Base-by-base conservation (phyloP, 2,113 vertebrate species). In the Serinus canaria region DNA sequence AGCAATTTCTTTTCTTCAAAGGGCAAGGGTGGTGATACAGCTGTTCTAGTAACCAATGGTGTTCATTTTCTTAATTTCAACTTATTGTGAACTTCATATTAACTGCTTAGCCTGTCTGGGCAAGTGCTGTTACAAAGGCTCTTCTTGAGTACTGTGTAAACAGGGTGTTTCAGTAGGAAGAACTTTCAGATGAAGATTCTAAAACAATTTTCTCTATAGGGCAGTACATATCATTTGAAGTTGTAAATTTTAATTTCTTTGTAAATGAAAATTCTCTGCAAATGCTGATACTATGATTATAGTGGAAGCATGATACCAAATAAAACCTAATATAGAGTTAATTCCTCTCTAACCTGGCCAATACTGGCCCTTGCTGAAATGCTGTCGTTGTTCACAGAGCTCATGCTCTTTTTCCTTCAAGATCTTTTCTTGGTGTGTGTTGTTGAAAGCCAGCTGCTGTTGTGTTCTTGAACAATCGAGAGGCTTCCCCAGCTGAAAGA, bases 1-100 rank as follows among this genome's bases (percentile, higher is more conserved):
- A 55, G 58, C 43, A 76, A 15, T 72, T 59, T 89, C 4, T 90
- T 93, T 95, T 63, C 68, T 90, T 85, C 44, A 94, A 94, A 89
- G 41, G 31, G 37, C 73, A 72, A 56, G 23, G 20, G 39, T 62
- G 43, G 37, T 56, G 31, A 69, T 47, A 41, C 13, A 91, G 35
- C 47, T 79, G 20, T 64, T 68, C n/a, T 60, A 58, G 70, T 79
- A 91, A 90, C 25, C 1, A 1, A 0, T 12, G 21, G 5, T 3
- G 2, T 63, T 91, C 0, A 27, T 80, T 69, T 92, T 73, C 41
- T 41, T 49, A 46, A 66, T 89, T 94, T 82, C 62, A 82, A 14
- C 6, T 53, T 66, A 37, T 1, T 75, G 37, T 84, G 66, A 68
- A 79, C 28, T 78, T 84, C 37, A 24, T 39, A 18, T 62, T 75